Conservation (phyloP, 2,113 vertebrate species). For the Vanacampus margaritifer region DNA sequence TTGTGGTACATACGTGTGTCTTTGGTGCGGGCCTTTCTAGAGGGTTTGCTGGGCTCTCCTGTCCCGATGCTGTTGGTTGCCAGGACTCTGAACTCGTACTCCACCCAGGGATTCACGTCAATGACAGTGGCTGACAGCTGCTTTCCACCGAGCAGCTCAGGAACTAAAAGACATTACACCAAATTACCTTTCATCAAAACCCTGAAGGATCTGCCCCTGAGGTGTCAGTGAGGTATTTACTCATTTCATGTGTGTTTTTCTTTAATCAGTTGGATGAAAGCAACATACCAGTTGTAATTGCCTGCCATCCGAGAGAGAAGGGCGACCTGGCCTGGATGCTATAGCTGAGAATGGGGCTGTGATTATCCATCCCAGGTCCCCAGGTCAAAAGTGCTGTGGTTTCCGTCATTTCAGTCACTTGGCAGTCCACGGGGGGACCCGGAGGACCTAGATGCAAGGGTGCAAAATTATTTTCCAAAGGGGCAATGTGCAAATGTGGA, state of each 20-base stretch:
- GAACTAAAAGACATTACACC: constrained; percentile 72
- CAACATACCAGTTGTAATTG: constrained; percentile 82
- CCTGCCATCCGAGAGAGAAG: constrained; percentile 95
- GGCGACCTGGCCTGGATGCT: constrained; percentile 89
- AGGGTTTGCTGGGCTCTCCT: constrained; percentile 89
- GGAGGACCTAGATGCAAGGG: constrained; percentile 79
- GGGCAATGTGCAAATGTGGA: neutral
- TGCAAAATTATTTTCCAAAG: neutral
- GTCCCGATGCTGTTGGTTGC: constrained; percentile 88
- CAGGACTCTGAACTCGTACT: constrained; percentile 90
- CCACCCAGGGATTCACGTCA: constrained; percentile 91
- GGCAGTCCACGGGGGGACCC: constrained; percentile 85
- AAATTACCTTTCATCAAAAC: constrained; percentile 51
- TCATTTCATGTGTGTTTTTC: constrained; percentile 14
- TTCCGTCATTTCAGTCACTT: constrained; percentile 87
- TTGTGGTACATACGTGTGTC: constrained; percentile 80
- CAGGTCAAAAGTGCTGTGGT: constrained; percentile 86
- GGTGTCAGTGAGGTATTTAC: constrained; percentile 38
- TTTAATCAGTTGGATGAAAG: constrained; percentile 9
- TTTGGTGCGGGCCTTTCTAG: constrained; percentile 83
- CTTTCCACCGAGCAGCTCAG: constrained; percentile 81
- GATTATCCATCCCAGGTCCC: constrained; percentile 87
- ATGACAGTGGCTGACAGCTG: constrained; percentile 84
- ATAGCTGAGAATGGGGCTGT: constrained; percentile 89
- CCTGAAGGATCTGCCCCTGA: constrained; percentile 21